Conservation (phyloP, 2,888 invertebrate species). For the Steinernema hermaphroditum region DNA sequence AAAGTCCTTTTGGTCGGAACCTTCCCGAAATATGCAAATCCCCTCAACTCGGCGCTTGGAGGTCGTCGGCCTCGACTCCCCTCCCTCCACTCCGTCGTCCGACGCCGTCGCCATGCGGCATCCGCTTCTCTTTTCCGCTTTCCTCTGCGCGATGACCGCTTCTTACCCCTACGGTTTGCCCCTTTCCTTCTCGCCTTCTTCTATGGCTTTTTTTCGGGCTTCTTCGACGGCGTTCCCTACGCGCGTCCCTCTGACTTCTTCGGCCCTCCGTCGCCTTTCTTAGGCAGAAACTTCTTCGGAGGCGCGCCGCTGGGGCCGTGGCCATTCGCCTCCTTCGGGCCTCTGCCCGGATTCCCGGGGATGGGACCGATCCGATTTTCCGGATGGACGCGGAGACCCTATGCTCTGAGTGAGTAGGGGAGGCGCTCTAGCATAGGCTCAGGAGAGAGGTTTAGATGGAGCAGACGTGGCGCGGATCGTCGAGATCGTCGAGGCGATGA, state of each 20-base stretch:
- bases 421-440: too few relatives aligned
- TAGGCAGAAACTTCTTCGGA: background rate
- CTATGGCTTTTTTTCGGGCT: too few relatives aligned
- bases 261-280: background rate
- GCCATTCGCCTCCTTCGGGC: background rate
- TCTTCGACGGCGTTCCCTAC: background rate
- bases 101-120: constrained; percentile 10
- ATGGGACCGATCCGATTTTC: background rate
- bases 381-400: constrained; percentile 18
- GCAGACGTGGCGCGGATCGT: constrained; percentile 12
- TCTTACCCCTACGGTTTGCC: constrained; percentile 6
- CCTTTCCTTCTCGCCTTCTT: too few relatives aligned
- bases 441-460: constrained; percentile 2
- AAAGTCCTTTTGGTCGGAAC: too few relatives aligned
- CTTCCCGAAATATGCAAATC: constrained; percentile 23
- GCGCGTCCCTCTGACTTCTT: background rate
- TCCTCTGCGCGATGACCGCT: background rate
- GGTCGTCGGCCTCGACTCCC: background rate
- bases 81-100: background rate
- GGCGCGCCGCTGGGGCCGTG: background rate
- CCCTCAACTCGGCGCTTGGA: constrained; percentile 3
- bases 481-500: constrained; percentile 19
- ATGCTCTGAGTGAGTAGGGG: background rate
- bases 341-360: too few relatives aligned
- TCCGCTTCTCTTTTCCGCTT: background rate